Conservation (phyloP, 2,113 vertebrate genomes). For the Chunga burmeisteri region DNA sequence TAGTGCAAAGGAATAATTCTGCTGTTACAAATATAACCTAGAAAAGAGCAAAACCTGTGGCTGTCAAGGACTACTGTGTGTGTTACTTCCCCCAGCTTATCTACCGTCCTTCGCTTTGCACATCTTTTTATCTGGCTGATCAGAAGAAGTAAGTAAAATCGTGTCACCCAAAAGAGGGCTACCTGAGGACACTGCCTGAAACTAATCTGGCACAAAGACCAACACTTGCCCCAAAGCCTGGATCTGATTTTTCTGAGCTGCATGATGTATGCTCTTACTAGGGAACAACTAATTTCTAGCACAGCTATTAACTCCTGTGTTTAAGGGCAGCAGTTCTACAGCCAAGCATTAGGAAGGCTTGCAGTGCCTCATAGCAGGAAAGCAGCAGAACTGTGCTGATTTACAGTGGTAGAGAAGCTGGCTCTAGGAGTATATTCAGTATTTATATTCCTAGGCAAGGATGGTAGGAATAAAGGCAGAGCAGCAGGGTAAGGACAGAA, state of each 20-base stretch:
- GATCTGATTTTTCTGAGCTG: neutral
- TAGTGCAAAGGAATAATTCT: neutral
- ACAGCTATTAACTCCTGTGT: neutral
- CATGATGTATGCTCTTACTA: neutral
- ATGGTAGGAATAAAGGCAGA: neutral
- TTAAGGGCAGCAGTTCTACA: neutral
- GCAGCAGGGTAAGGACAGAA: neutral
- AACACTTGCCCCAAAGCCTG: neutral
- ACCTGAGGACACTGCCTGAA: neutral
- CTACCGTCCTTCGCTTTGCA: neutral
- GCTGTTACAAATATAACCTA: neutral
- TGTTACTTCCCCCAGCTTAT: neutral
- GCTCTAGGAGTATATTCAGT: neutral
- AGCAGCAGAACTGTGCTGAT: neutral
- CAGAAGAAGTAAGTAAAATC: neutral
- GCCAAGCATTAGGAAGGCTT: neutral
- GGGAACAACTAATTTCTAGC: neutral
- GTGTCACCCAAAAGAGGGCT: neutral
- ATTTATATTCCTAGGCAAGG: neutral
- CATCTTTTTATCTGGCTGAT: neutral
- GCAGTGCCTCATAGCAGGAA: neutral
- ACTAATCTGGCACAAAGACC: neutral
- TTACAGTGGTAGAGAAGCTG: neutral
- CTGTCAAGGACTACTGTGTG: neutral
- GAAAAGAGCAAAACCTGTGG: neutral